A percentile compares a stretch with the other conserved stretches of the same genome.
Conservation (phyloP, 2,888 invertebrate genomes). For the Scaptomyza tumidula region DNA sequence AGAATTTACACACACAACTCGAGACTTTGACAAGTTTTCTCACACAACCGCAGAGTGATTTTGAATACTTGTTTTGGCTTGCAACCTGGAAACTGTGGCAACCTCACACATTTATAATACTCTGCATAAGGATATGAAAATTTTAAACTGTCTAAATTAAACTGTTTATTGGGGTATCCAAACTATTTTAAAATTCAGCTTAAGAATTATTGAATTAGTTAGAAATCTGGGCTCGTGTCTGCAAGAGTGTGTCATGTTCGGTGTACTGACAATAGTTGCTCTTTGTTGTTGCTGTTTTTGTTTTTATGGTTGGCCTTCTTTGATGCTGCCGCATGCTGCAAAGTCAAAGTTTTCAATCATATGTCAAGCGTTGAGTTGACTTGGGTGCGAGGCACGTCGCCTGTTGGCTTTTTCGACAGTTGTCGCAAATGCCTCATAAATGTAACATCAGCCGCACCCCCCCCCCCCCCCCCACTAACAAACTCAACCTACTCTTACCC, state of each 20-base stretch:
- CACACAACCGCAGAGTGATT: slow-evolving; percentile 48
- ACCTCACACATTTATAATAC: slow-evolving; percentile 21
- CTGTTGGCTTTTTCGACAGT: slow-evolving; percentile 72
- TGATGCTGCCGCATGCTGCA: slow-evolving; percentile 67
- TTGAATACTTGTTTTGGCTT: slow-evolving; percentile 35
- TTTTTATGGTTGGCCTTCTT: slow-evolving; percentile 25
- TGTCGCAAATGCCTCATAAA: slow-evolving; percentile 78
- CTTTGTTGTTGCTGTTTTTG: slow-evolving; percentile 1
- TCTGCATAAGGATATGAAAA: neutral
- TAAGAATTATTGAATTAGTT: neutral
- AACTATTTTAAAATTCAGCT: too few relatives aligned
- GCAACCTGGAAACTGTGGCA: slow-evolving; percentile 19
- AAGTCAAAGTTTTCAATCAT: slow-evolving; percentile 81
- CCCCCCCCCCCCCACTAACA: neutral
- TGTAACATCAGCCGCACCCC: slow-evolving; percentile 51
- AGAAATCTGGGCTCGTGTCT: neutral
- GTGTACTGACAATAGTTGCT: too few relatives aligned
- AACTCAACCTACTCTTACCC: neutral
- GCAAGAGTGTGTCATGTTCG: neutral
- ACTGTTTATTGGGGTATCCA: too few relatives aligned
- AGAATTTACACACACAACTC: slow-evolving; percentile 1
- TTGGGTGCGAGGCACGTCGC: slow-evolving; percentile 59
- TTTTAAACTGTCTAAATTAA: too few relatives aligned
- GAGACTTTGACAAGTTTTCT: slow-evolving; percentile 57
- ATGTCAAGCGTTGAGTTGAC: slow-evolving; percentile 76